A percentile compares a stretch with the other conserved stretches of the same genome.
Conservation (phyloP, 2,113 vertebrate genomes). For the Martes martes region DNA sequence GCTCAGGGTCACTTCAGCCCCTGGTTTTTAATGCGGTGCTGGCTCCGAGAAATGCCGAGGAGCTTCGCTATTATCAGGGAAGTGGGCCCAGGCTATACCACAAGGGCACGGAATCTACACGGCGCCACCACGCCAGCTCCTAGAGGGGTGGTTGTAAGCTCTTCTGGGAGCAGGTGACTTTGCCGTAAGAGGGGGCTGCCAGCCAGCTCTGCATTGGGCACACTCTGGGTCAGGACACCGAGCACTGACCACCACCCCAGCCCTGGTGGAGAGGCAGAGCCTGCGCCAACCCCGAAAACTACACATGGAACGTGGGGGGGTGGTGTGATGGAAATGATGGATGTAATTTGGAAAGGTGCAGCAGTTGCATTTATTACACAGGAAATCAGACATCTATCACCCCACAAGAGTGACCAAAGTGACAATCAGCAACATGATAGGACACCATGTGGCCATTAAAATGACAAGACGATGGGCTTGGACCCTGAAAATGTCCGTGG, state of each 20-base stretch:
- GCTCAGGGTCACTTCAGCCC: background rate
- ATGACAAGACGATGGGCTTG: background rate
- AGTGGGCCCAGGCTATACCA: background rate
- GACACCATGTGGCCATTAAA: background rate
- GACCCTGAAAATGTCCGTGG: background rate
- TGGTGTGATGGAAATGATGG: background rate
- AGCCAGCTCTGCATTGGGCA: background rate
- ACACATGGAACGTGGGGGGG: accelerated
- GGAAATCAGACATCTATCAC: conserved; percentile 23
- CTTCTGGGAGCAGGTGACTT: background rate
- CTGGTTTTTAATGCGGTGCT: background rate
- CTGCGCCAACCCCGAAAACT: background rate
- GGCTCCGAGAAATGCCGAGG: background rate
- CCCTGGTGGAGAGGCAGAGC: background rate
- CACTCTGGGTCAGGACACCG: background rate
- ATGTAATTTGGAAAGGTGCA: background rate
- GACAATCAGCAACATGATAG: background rate
- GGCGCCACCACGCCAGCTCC: background rate
- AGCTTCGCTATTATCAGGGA: background rate
- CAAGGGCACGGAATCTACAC: too few species aligned
- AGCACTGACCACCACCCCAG: background rate
- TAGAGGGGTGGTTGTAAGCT: background rate
- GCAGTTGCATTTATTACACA: background rate
- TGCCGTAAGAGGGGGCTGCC: background rate
- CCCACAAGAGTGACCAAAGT: background rate